Conservation (phyloP, 2,797 vertebrate species). For the Otolemur crassicaudatus region DNA sequence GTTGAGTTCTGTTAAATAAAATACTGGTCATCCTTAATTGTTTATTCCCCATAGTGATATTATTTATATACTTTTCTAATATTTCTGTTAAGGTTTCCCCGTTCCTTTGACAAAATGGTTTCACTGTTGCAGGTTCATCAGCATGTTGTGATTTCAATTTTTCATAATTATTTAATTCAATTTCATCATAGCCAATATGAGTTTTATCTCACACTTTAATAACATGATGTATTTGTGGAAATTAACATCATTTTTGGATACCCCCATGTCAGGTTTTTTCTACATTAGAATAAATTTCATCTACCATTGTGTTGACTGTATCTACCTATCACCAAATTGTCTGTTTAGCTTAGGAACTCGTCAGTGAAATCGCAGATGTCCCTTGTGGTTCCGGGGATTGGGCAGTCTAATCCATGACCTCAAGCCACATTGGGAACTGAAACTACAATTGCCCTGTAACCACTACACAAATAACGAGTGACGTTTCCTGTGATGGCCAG, state of each 20-base stretch:
- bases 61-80: background rate
- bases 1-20: slow-evolving; percentile 26
- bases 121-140: background rate
- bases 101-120: background rate
- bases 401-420: background rate
- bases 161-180: slow-evolving; percentile 42
- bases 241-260: background rate
- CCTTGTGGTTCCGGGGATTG: background rate
- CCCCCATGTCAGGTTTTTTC: background rate
- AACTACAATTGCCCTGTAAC: background rate
- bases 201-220: background rate
- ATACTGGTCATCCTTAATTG: background rate
- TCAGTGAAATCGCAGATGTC: background rate
- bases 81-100: background rate
- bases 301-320: background rate
- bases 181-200: background rate
- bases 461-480: background rate
- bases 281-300: background rate
- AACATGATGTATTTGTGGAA: background rate
- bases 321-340: background rate
- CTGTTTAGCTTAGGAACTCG: background rate
- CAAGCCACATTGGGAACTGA: background rate
- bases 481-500: background rate
- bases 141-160: background rate
- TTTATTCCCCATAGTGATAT: background rate